Percentiles rank a stretch among this genome's conserved stretches.
phyloP scores from a whole-genome alignment of 2,888 invertebrate species.

The Rhamphomyia laevipes region DNA sequence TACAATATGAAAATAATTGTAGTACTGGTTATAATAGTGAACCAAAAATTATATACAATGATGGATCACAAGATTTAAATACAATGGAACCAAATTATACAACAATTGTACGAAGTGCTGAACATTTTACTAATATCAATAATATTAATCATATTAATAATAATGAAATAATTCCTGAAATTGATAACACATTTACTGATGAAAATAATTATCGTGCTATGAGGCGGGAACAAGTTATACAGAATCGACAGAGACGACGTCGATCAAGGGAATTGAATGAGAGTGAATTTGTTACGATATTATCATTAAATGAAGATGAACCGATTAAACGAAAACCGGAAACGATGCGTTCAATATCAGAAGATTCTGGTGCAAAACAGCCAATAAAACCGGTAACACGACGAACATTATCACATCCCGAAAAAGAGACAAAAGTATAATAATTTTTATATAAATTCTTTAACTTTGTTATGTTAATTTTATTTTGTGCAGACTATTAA shows the following conservation, averaged over 20 bases:
- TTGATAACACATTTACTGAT: slow-evolving; percentile 7
- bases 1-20: slow-evolving; percentile 31
- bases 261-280: slow-evolving; percentile 15
- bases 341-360: slow-evolving; percentile 35
- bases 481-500: slow-evolving; percentile 23
- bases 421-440: slow-evolving; percentile 31
- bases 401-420: slow-evolving; percentile 35
- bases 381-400: slow-evolving; percentile 30
- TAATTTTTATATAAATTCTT: not conserved
- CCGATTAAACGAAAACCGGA: slow-evolving; percentile 27
- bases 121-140: slow-evolving; percentile 14
- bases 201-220: not conserved
- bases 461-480: slow-evolving; percentile 1
- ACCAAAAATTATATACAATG: slow-evolving; percentile 31
- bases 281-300: slow-evolving; percentile 5
- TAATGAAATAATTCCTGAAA: slow-evolving; percentile 13
- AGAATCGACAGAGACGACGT: slow-evolving; percentile 13
- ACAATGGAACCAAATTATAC: not conserved
- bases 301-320: slow-evolving; percentile 1
- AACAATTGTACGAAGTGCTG: slow-evolving; percentile 12
- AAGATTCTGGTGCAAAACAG: slow-evolving; percentile 30
- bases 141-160: slow-evolving; percentile 14
- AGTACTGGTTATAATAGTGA: slow-evolving; percentile 32
- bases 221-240: not conserved
- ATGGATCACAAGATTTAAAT: slow-evolving; percentile 24